phyloP scores from a whole-genome alignment of 2,113 vertebrate species.

The Grus americana region DNA sequence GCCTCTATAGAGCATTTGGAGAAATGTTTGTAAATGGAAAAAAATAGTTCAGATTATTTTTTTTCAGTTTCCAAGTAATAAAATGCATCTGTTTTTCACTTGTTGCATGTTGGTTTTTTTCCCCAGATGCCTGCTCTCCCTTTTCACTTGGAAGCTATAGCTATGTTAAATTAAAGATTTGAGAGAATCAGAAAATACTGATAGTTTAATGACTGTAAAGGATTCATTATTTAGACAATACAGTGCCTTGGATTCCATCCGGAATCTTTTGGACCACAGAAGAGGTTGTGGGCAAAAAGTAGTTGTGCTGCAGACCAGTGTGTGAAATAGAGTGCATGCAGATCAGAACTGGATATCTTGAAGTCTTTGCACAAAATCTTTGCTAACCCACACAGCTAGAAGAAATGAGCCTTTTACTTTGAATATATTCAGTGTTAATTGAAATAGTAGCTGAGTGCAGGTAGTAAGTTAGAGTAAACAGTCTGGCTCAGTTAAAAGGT shows the following conservation, averaged over 20 bases:
- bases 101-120: neutral
- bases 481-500: neutral
- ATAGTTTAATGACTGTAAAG: neutral
- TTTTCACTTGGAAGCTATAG: neutral
- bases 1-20: neutral
- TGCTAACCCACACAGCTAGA: neutral
- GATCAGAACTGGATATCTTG: neutral
- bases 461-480: neutral
- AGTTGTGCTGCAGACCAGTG: neutral
- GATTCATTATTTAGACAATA: neutral
- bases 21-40: conserved; percentile 1
- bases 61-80: neutral
- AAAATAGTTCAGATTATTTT: neutral
- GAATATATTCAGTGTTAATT: neutral
- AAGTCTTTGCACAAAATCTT: neutral
- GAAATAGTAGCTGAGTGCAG: neutral
- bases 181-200: neutral
- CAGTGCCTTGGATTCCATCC: neutral
- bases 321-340: neutral
- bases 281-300: neutral
- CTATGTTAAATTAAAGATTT: neutral
- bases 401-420: neutral
- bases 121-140: neutral
- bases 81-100: neutral
- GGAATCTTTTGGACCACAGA: neutral